A percentile compares a stretch with the other conserved stretches of the same genome.
Evolutionary conservation across 2,888 invertebrate species (phyloP).

Genomic region (Lingula anatina): DNA sequence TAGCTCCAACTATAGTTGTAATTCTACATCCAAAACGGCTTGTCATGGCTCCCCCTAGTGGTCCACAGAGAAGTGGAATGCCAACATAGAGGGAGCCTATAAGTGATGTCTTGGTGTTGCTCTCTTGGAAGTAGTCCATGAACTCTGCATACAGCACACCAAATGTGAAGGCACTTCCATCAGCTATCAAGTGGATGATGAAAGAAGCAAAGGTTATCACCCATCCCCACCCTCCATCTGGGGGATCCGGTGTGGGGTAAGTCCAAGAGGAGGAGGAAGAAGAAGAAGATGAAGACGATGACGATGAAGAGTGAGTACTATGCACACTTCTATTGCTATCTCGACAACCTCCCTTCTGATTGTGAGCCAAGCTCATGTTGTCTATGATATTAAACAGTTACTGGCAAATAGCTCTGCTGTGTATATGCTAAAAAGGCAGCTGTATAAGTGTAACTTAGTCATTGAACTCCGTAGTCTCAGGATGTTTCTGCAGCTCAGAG

Average conservation of each 20-base stretch:
- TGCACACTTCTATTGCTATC: constrained; percentile 9
- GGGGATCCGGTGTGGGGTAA: constrained; percentile 48
- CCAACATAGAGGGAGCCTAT: constrained; percentile 87
- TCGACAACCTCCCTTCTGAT: too few species aligned
- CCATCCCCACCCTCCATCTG: constrained; percentile 92
- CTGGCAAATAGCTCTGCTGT: too few species aligned
- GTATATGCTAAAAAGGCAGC: too few species aligned
- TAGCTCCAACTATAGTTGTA: constrained; percentile 41
- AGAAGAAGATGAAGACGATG: constrained; percentile 13
- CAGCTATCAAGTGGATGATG: constrained; percentile 83
- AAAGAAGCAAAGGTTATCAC: constrained; percentile 84
- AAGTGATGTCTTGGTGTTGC: constrained; percentile 83
- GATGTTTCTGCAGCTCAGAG: too few species aligned
- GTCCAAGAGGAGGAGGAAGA: constrained; percentile 16
- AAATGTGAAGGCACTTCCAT: constrained; percentile 88
- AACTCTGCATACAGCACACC: constrained; percentile 85
- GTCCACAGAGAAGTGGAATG: constrained; percentile 67
- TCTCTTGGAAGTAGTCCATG: constrained; percentile 75
- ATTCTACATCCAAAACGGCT: constrained; percentile 47
- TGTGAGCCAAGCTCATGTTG: too few species aligned
- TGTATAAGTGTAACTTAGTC: too few species aligned
- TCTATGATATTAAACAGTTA: too few species aligned
- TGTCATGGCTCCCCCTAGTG: constrained; percentile 43
- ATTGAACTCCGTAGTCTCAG: too few species aligned
- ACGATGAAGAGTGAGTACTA: not conserved